Conservation (phyloP, 2,888 invertebrate genomes). For the Axea sp. region DNA sequence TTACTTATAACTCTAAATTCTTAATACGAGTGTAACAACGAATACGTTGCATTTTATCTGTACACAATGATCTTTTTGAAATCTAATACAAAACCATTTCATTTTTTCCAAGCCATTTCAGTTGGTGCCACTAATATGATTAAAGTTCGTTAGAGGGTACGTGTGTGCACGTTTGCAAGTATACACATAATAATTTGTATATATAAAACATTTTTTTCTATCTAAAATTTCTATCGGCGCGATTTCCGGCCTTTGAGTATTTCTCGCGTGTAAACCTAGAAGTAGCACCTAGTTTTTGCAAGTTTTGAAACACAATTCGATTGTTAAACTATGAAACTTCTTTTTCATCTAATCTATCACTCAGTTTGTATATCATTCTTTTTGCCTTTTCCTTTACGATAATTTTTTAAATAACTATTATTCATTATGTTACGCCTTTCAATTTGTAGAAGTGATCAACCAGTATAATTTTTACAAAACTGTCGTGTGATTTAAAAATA, state of each 20-base stretch:
- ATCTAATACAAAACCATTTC: constrained; percentile 9
- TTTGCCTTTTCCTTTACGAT: no score
- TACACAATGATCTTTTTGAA: constrained; percentile 13
- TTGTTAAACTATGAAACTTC: constrained; percentile 15
- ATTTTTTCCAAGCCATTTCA: constrained; percentile 6
- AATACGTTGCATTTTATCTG: constrained; percentile 5
- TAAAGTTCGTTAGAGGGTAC: constrained; percentile 12
- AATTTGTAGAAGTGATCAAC: no score
- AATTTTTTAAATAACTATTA: no score
- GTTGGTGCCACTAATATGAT: constrained; percentile 31
- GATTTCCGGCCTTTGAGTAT: constrained; percentile 33
- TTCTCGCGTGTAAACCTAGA: constrained; percentile 40
- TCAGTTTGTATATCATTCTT: constrained; percentile 6
- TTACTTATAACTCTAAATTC: neutral
- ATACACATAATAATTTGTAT: constrained; percentile 43
- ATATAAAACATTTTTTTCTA: constrained; percentile 45
- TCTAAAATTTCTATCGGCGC: constrained; percentile 46
- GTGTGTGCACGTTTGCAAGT: constrained; percentile 18
- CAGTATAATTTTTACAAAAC: no score
- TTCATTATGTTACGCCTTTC: no score
- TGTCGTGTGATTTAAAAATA: no score
- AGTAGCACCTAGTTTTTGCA: constrained; percentile 45
- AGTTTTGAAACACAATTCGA: constrained; percentile 16
- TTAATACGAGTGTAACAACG: constrained; percentile 8
- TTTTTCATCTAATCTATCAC: constrained; percentile 19